Evolutionary conservation across 2,888 invertebrate genomes (phyloP), one percentile per base, ranked within the genome.

Genomic region (Priapulus caudatus): DNA sequence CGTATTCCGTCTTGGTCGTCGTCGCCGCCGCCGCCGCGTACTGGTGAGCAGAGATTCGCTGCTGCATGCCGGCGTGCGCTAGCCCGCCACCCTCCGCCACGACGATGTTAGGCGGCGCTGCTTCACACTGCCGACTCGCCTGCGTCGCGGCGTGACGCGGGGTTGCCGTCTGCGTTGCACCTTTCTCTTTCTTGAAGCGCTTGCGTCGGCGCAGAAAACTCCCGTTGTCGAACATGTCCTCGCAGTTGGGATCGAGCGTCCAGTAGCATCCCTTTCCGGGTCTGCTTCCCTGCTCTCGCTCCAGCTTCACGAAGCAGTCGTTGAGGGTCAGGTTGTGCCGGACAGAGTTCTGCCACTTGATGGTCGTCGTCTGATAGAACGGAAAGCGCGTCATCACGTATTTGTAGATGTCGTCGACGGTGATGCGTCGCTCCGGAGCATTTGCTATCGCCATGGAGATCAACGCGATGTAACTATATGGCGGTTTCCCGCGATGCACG

Each of bases 211-310:
- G 10, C n/a, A 33, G n/a, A n/a, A 33, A 33, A 10, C 10, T 33
- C 33, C 33, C 33, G 33, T n/a, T 33, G n/a, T 33, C 33, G 33
- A 33, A 33, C 33, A 33, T 33, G 33, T 33, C 33, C 33, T 33
- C 33, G 33, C 33, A 33, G n/a, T 10, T n/a, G n/a, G 33, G 33
- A 33, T 33, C 33, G n/a, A 33, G 33, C 10, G 33, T 33, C 33
- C 33, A 33, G 10, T 10, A n/a, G 33, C 33, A 33, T 10, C 33
- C 33, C 33, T 33, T 33, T n/a, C 33, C 33, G 33, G 33, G 33
- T n/a, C n/a, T n/a, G n/a, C 33, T 10, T 33, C n/a, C n/a, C n/a
- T 10, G 33, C 33, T 33, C 33, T 33, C 33, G 10, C 10, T 10
- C 10, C 33, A 33, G 10, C n/a, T 33, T 33, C 33, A 33, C 33